Conservation (phyloP, 92 coral and sea anemone genomes). For the Phymanthus crucifer region DNA sequence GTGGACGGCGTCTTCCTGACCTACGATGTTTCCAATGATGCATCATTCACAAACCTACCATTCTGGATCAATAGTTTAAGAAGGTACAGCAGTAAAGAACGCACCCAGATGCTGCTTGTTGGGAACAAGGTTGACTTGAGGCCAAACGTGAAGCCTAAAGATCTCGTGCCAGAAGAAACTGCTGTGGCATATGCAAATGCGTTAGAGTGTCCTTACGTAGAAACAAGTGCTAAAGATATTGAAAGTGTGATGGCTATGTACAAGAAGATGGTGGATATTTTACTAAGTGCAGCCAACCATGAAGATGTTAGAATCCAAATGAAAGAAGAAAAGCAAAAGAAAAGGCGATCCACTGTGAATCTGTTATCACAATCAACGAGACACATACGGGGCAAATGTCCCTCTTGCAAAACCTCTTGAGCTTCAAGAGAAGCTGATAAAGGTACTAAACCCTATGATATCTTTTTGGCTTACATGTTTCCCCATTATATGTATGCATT, state of each 20-base stretch:
- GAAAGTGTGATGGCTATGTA: constrained; percentile 62
- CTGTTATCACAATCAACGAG: background rate
- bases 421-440: no score
- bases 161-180: constrained; percentile 36
- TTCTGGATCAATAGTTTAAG: constrained; percentile 58
- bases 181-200: constrained; percentile 49
- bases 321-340: background rate
- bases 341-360: background rate
- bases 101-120: constrained; percentile 4
- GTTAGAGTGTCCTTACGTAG: constrained; percentile 58
- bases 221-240: constrained; percentile 64
- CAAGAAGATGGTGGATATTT: constrained; percentile 1
- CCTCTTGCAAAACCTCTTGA: background rate
- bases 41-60: constrained; percentile 47
- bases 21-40: constrained; percentile 57
- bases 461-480: no score
- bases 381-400: background rate
- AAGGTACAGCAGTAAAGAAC: constrained; percentile 33
- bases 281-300: background rate
- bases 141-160: background rate
- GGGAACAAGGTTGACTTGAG: background rate
- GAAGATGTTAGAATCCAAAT: background rate
- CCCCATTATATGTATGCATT: no score
- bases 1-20: constrained; percentile 75
- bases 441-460: no score